phyloP scores from a whole-genome alignment of 2,797 vertebrate species.

The Champsocephalus esox region DNA sequence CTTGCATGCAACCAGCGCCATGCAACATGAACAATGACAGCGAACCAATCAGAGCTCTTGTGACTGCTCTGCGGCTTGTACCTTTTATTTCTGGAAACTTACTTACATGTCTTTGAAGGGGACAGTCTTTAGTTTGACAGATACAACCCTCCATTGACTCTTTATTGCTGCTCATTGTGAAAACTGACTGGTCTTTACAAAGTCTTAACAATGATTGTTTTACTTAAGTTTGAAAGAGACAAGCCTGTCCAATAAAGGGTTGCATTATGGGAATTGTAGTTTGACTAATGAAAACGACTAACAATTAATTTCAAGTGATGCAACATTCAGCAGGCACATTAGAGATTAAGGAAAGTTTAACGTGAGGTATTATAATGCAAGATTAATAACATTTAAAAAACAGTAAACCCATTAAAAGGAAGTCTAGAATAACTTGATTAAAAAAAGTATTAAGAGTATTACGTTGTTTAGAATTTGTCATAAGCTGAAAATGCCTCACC shows the following conservation, averaged over 20 bases:
- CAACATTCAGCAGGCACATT: not conserved
- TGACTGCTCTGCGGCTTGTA: not conserved
- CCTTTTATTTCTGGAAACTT: not conserved
- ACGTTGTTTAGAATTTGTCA: too few relatives aligned
- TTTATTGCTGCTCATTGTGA: not conserved
- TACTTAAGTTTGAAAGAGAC: too few relatives aligned
- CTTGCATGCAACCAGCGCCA: not conserved
- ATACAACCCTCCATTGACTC: not conserved
- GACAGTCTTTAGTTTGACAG: not conserved
- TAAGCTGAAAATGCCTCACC: too few relatives aligned
- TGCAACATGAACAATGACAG: not conserved
- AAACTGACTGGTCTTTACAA: not conserved
- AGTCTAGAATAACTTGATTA: too few relatives aligned
- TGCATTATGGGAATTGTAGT: conserved; percentile 5
- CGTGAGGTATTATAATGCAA: not conserved
- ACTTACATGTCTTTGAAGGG: not conserved
- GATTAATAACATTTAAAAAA: not conserved
- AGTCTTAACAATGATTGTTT: not conserved
- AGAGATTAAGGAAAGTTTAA: not conserved
- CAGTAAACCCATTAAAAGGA: not conserved
- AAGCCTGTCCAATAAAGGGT: not conserved
- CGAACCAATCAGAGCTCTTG: not conserved
- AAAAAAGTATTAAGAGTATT: too few relatives aligned
- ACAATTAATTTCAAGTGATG: too few relatives aligned
- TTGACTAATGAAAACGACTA: not conserved